A percentile compares a stretch with the other conserved stretches of the same genome.
phyloP scores from a whole-genome alignment of 2,113 vertebrate genomes.

The Tympanuchus pallidicinctus region DNA sequence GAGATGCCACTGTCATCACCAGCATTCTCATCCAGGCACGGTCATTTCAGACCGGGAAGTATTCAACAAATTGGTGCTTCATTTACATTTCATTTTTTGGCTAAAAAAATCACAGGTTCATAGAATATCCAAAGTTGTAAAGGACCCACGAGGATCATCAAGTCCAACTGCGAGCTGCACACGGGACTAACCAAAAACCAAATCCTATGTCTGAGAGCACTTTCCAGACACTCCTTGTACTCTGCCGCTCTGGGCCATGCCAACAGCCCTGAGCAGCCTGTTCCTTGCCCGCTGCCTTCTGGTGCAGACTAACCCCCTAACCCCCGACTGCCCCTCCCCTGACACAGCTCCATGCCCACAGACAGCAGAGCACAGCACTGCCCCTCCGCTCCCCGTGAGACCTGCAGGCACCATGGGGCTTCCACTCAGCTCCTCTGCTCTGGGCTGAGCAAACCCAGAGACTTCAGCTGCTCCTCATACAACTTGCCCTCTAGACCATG shows the following conservation, averaged over 20 bases:
- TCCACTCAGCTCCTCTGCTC: not conserved
- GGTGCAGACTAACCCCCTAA: not conserved
- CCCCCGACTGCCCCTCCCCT: not conserved
- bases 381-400: not conserved
- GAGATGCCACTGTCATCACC: not conserved
- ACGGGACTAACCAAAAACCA: not conserved
- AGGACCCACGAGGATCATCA: not conserved
- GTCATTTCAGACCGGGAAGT: not conserved
- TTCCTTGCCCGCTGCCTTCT: not conserved
- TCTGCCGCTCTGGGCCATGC: not conserved
- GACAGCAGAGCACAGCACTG: not conserved
- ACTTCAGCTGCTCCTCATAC: not conserved
- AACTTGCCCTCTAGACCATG: not conserved
- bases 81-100: constrained; percentile 63
- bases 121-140: not conserved
- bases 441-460: not conserved
- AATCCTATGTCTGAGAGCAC: not conserved
- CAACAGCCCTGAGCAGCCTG: too few relatives aligned
- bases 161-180: not conserved
- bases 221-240: not conserved
- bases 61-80: not conserved
- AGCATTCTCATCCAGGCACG: not conserved
- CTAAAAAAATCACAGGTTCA: not conserved
- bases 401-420: not conserved
- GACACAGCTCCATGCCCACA: not conserved